Percentiles rank a stretch among this genome's conserved stretches.
Evolutionary conservation across 2,113 vertebrate genomes (phyloP).

Genomic region (Albula glossodonta): DNA sequence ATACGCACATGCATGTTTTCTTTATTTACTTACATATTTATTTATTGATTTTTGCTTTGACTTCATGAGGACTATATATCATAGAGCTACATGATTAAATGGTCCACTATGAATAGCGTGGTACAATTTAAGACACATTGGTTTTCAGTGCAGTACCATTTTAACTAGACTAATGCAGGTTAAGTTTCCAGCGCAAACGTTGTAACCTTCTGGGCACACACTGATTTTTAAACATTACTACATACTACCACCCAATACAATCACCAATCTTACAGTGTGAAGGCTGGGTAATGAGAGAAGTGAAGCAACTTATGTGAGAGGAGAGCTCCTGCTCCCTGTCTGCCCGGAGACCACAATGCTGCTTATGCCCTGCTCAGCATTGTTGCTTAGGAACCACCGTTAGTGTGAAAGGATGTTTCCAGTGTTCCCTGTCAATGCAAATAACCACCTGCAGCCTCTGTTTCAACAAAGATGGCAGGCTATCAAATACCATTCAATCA

Average conservation of each 20-base stretch:
- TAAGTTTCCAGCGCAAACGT: too few species aligned
- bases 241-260: background rate
- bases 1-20: too few species aligned
- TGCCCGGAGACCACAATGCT: background rate
- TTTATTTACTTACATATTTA: too few species aligned
- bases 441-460: background rate
- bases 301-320: background rate
- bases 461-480: background rate
- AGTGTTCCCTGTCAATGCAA: background rate
- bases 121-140: too few species aligned
- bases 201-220: too few species aligned
- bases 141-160: too few species aligned
- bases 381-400: constrained; percentile 2
- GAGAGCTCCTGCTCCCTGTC: background rate
- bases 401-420: background rate
- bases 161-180: too few species aligned
- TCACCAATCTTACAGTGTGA: background rate
- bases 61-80: too few species aligned
- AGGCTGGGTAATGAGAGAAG: background rate
- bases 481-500: too few species aligned
- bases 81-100: too few species aligned
- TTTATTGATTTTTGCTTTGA: too few species aligned
- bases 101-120: too few species aligned
- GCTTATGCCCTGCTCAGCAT: background rate
- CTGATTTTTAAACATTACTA: background rate